Evolutionary conservation across 2,888 invertebrate species (phyloP).

Genomic region (Dolichopus griseipennis): DNA sequence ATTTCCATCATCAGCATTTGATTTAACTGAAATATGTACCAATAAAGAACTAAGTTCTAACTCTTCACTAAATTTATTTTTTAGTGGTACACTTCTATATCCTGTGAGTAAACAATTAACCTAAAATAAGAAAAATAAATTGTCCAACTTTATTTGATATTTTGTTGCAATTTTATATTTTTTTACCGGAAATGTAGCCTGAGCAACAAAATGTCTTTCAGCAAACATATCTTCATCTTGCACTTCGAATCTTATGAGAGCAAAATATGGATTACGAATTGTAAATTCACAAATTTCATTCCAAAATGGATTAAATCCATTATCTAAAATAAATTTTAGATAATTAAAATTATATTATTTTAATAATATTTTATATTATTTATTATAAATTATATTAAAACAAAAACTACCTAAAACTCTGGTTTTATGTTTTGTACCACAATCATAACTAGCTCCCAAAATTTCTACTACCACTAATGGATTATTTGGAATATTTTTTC

Average conservation of each 20-base stretch:
- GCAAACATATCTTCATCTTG: slow-evolving; percentile 97
- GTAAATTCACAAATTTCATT: slow-evolving; percentile 78
- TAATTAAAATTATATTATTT: no score
- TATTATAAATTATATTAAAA: not conserved
- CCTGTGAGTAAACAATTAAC: slow-evolving; percentile 70
- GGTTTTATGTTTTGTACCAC: slow-evolving; percentile 72
- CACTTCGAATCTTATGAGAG: slow-evolving; percentile 76
- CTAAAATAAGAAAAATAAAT: slow-evolving; percentile 37
- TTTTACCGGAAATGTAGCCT: slow-evolving; percentile 82
- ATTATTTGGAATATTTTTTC: slow-evolving; percentile 69
- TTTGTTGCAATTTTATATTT: not conserved
- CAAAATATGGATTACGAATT: slow-evolving; percentile 70
- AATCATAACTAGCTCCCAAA: slow-evolving; percentile 78
- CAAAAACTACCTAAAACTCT: slow-evolving; percentile 64
- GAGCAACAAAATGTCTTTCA: slow-evolving; percentile 92
- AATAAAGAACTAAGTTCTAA: slow-evolving; percentile 84
- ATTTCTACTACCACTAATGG: slow-evolving; percentile 90
- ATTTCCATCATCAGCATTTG: not conserved
- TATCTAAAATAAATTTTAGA: slow-evolving; percentile 58
- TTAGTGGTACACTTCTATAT: slow-evolving; percentile 82
- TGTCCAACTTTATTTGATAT: not conserved
- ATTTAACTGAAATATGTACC: slow-evolving; percentile 62
- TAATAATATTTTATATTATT: not conserved
- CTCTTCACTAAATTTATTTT: slow-evolving; percentile 86
- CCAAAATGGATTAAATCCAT: slow-evolving; percentile 91